These are phyloP conservation scores for Polyodon spathula DNA, from an alignment of 2,113 vertebrate species.

Conservation along the genomic window DNA sequence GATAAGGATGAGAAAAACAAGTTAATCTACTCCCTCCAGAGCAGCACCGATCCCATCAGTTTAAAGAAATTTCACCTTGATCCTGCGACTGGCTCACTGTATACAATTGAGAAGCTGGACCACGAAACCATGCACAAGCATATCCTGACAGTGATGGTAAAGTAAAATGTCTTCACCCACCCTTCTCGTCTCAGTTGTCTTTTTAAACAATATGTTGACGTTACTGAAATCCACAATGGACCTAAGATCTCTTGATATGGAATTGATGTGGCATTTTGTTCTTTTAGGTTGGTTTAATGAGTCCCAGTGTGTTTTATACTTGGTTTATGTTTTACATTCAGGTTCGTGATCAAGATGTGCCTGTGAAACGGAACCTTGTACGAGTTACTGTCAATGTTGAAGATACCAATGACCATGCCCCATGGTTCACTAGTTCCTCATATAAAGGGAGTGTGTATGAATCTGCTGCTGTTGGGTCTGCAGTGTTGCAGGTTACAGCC, in stretches of 20 bases:
- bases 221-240: too few relatives aligned
- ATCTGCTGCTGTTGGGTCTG: constrained; percentile 77
- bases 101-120: constrained; percentile 75
- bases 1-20: constrained; percentile 96
- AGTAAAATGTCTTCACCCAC: too few relatives aligned
- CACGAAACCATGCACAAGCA: constrained; percentile 83
- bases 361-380: constrained; percentile 87
- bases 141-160: constrained; percentile 86
- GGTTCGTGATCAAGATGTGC: constrained; percentile 95
- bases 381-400: constrained; percentile 76
- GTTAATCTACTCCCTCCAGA: constrained; percentile 83
- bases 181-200: too few relatives aligned
- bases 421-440: constrained; percentile 81
- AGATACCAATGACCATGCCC: constrained; percentile 86
- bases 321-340: constrained; percentile 31
- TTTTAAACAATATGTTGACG: too few relatives aligned
- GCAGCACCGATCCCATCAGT: constrained; percentile 82
- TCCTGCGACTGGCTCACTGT: constrained; percentile 74
- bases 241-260: too few relatives aligned
- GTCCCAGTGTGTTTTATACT: too few relatives aligned
- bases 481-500: constrained; percentile 81
- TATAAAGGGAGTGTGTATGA: constrained; percentile 82
- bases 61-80: constrained; percentile 89
- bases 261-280: too few relatives aligned
- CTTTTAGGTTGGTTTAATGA: too few relatives aligned